These are phyloP conservation scores for Tinamus guttatus DNA, from an alignment of 2,113 vertebrate species.

Conservation along the genomic window DNA sequence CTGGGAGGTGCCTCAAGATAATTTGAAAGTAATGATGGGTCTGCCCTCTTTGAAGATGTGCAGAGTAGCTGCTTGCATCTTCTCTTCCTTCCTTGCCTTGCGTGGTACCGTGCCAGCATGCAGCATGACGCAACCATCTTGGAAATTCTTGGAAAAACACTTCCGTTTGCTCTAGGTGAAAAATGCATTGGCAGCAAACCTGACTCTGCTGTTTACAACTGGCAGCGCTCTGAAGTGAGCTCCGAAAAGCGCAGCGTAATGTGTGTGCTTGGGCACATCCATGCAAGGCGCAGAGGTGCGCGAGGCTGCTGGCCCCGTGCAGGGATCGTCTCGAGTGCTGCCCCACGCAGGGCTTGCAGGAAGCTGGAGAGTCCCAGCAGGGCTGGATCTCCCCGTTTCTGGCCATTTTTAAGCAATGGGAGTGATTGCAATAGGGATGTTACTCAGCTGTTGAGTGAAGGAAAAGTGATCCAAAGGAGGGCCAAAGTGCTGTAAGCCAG, in stretches of 20 bases:
- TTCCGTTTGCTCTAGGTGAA: constrained; percentile 76
- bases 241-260: constrained; percentile 41
- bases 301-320: constrained; percentile 26
- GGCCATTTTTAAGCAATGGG: not conserved
- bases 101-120: constrained; percentile 37
- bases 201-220: constrained; percentile 68
- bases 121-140: constrained; percentile 44
- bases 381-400: constrained; percentile 26
- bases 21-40: not conserved
- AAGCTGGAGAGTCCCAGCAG: constrained; percentile 17
- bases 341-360: constrained; percentile 6
- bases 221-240: constrained; percentile 59
- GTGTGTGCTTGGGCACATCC: not conserved
- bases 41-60: not conserved
- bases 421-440: not conserved
- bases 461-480: not conserved
- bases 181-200: constrained; percentile 66
- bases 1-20: not conserved
- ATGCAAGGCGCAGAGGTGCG: constrained; percentile 37
- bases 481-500: not conserved
- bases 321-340: constrained; percentile 29
- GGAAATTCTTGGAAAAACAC: constrained; percentile 77
- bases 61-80: constrained; percentile 6
- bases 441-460: not conserved
- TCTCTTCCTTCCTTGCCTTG: constrained; percentile 1